phyloP scores from a whole-genome alignment of 2,888 invertebrate genomes.

The Euplexia lucipara region DNA sequence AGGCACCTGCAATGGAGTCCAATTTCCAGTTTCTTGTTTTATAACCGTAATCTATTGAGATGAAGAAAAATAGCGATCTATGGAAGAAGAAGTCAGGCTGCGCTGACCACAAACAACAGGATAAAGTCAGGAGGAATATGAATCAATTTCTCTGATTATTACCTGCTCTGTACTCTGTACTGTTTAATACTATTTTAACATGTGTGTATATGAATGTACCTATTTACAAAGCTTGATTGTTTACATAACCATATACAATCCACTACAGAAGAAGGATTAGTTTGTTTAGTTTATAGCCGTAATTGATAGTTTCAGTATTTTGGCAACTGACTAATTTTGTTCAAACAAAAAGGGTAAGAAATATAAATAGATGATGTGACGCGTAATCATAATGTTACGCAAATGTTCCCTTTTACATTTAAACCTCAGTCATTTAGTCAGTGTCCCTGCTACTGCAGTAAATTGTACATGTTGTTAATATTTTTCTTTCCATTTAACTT shows the following conservation, averaged over 20 bases:
- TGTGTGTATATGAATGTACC: no score
- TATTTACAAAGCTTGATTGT: slow-evolving; percentile 51
- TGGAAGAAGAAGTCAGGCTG: no score
- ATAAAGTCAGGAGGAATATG: no score
- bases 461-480: slow-evolving; percentile 46
- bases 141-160: slow-evolving; percentile 23
- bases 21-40: no score
- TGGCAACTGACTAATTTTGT: slow-evolving; percentile 30
- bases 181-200: slow-evolving; percentile 37
- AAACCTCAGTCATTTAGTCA: slow-evolving; percentile 34
- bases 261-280: slow-evolving; percentile 42
- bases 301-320: background rate
- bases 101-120: no score
- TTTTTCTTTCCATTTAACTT: slow-evolving; percentile 30
- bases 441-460: slow-evolving; percentile 41
- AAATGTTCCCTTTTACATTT: slow-evolving; percentile 23
- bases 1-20: no score
- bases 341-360: slow-evolving; percentile 5
- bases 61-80: no score
- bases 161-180: background rate
- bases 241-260: slow-evolving; percentile 23
- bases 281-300: background rate
- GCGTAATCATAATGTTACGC: background rate
- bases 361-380: slow-evolving; percentile 9
- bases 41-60: no score